Conservation (phyloP, 2,797 vertebrate species). For the Thalassophryne amazonica region DNA sequence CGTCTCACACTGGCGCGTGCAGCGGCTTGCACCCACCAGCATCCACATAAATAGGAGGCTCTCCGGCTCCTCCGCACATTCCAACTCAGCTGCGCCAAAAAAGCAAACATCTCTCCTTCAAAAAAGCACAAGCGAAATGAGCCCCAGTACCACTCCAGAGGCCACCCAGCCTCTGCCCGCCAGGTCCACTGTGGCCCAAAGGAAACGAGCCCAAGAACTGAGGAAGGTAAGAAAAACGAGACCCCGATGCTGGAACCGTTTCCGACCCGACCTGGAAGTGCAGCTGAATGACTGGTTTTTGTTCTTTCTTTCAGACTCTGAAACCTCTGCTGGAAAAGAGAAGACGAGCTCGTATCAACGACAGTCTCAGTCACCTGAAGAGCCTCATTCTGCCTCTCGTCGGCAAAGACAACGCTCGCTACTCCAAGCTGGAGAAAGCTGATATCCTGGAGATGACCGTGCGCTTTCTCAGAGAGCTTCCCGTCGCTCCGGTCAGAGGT, state of each 20-base stretch:
- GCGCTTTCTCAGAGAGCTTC: constrained; percentile 83
- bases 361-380: constrained; percentile 84
- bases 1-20: constrained; percentile 13
- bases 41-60: constrained; percentile 69
- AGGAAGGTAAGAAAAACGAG: constrained; percentile 81
- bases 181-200: constrained; percentile 78
- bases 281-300: constrained; percentile 19
- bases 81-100: constrained; percentile 36
- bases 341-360: constrained; percentile 86
- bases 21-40: constrained; percentile 58
- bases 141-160: constrained; percentile 63
- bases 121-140: constrained; percentile 61
- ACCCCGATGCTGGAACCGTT: not conserved
- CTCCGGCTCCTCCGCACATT: constrained; percentile 29
- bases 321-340: constrained; percentile 83
- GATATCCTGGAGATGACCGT: constrained; percentile 91
- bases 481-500: constrained; percentile 66
- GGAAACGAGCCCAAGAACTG: constrained; percentile 79
- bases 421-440: constrained; percentile 88
- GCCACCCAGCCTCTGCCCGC: constrained; percentile 44
- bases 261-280: not conserved
- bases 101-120: constrained; percentile 25
- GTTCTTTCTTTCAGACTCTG: constrained; percentile 68
- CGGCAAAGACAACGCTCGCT: constrained; percentile 82
- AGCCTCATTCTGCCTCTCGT: constrained; percentile 84